phyloP scores from a whole-genome alignment of 2,888 invertebrate species.

The Homarus gammarus region DNA sequence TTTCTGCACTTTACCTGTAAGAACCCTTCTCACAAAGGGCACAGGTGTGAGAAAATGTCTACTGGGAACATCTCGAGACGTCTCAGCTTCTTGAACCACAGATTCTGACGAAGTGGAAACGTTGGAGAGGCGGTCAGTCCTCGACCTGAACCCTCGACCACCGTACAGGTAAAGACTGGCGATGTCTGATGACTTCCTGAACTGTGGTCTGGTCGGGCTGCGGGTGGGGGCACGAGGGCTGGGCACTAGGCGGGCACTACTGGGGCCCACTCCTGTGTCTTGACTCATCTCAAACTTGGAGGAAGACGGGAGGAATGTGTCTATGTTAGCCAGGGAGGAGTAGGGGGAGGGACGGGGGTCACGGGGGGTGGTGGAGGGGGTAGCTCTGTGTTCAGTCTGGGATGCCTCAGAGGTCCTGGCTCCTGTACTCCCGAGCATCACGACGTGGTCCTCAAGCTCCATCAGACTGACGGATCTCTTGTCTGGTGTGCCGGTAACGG shows the following conservation, averaged over 20 bases:
- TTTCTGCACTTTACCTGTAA: slow-evolving; percentile 60
- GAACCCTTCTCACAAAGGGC: slow-evolving; percentile 43
- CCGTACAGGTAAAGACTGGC: slow-evolving; percentile 51
- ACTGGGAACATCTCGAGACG: background rate
- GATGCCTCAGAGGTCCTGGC: background rate
- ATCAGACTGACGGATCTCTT: background rate
- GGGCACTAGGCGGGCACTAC: background rate
- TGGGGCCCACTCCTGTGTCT: background rate
- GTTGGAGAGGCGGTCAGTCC: slow-evolving; percentile 28
- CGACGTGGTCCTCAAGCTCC: slow-evolving; percentile 1
- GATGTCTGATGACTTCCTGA: slow-evolving; percentile 61
- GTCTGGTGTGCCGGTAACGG: background rate
- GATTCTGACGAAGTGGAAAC: slow-evolving; percentile 53
- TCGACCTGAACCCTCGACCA: slow-evolving; percentile 11
- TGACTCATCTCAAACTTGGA: slow-evolving; percentile 23
- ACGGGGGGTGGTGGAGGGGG: background rate
- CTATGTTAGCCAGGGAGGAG: slow-evolving; percentile 26
- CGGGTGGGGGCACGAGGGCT: background rate
- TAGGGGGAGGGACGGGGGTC: background rate
- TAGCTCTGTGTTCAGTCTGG: background rate
- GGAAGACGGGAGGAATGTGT: slow-evolving; percentile 39
- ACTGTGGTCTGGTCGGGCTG: slow-evolving; percentile 46
- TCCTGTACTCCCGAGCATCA: background rate
- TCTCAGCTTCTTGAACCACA: slow-evolving; percentile 16
- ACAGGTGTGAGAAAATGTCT: slow-evolving; percentile 30